Evolutionary conservation across 2,888 invertebrate genomes (phyloP).

Genomic region (Strigamia maritima): DNA sequence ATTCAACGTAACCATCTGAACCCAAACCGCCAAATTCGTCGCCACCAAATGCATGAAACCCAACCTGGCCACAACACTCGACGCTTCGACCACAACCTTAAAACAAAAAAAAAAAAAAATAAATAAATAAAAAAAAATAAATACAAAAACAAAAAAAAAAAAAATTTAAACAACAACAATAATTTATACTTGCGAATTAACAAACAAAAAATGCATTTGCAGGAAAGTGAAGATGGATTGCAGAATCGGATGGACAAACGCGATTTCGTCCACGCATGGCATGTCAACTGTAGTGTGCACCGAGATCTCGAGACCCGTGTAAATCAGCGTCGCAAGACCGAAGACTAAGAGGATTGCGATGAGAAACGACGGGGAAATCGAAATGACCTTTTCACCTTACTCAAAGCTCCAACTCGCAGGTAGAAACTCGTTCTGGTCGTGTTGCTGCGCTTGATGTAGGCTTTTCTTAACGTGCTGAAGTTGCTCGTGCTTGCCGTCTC

Average conservation of each 20-base stretch:
- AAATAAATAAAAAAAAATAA: not conserved
- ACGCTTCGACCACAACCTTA: slow-evolving; percentile 55
- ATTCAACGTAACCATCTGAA: slow-evolving; percentile 58
- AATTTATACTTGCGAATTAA: slow-evolving; percentile 60
- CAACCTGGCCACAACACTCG: slow-evolving; percentile 57
- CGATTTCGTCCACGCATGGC: slow-evolving; percentile 52
- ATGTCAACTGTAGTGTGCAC: slow-evolving; percentile 56
- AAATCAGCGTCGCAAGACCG: slow-evolving; percentile 58
- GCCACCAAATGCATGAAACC: slow-evolving; percentile 60
- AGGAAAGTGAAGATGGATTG: slow-evolving; percentile 60
- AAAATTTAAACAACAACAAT: not conserved
- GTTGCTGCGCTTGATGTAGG: slow-evolving; percentile 57
- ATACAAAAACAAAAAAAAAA: not conserved
- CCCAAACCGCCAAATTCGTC: slow-evolving; percentile 59
- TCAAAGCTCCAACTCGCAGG: slow-evolving; percentile 47
- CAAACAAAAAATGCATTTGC: slow-evolving; percentile 61
- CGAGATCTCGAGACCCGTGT: slow-evolving; percentile 59
- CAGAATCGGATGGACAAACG: slow-evolving; percentile 59
- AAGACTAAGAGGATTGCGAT: slow-evolving; percentile 52
- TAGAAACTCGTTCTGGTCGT: slow-evolving; percentile 57
- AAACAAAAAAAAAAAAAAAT: slow-evolving; percentile 15
- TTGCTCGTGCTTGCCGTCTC: slow-evolving; percentile 56
- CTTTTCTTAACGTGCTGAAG: slow-evolving; percentile 57
- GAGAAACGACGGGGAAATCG: not conserved
- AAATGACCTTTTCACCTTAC: slow-evolving; percentile 48